Conservation (phyloP, 2,797 vertebrate genomes). For the Adrianichthys oophorus region DNA sequence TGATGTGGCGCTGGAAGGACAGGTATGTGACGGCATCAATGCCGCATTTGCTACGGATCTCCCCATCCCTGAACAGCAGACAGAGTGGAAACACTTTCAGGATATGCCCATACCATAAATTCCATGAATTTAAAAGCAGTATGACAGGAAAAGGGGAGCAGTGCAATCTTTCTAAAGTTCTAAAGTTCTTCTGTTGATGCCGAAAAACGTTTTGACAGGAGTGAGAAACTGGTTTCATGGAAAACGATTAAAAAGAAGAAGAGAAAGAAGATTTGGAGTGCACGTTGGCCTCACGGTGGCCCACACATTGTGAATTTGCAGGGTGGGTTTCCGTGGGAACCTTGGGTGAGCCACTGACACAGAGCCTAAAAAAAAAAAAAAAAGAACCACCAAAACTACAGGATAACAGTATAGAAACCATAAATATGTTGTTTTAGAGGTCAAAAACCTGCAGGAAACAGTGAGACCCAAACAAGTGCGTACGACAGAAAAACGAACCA, state of each 20-base stretch:
- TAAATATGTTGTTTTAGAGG: conserved; percentile 64
- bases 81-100: conserved; percentile 6
- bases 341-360: conserved; percentile 57
- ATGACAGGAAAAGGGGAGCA: conserved; percentile 1
- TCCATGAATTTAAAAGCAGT: not conserved
- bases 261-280: conserved; percentile 37
- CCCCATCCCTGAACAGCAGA: conserved; percentile 84
- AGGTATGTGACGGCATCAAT: conserved; percentile 93
- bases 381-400: conserved; percentile 64
- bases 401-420: conserved; percentile 77
- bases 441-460: conserved; percentile 53
- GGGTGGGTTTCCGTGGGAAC: conserved; percentile 72
- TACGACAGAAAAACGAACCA: conserved; percentile 58
- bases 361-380: conserved; percentile 71
- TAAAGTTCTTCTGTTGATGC: no score
- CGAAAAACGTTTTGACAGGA: conserved; percentile 12
- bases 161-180: not conserved
- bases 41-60: conserved; percentile 95
- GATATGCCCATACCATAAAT: not conserved
- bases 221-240: conserved; percentile 58
- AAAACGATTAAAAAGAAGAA: conserved; percentile 48
- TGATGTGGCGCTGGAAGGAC: conserved; percentile 95
- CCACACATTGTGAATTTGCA: conserved; percentile 71
- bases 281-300: conserved; percentile 45
- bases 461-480: conserved; percentile 59